These are phyloP conservation scores for Caerostris extrusa DNA, from an alignment of 1,140 invertebrate species.

Conservation along the genomic window DNA sequence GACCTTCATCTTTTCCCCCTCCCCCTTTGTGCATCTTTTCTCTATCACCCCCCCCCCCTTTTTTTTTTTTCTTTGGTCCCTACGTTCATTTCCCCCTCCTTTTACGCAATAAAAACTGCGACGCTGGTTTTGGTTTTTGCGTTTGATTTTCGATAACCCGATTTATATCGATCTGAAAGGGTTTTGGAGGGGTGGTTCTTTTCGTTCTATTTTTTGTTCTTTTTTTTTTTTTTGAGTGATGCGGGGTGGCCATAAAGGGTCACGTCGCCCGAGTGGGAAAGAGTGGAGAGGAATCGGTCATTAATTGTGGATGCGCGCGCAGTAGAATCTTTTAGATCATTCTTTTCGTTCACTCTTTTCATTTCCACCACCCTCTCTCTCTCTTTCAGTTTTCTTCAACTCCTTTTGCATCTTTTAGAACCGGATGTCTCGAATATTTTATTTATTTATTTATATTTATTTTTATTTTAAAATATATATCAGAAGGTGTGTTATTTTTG, in stretches of 20 bases:
- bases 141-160: constrained; percentile 77
- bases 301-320: constrained; percentile 76
- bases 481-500: constrained; percentile 43
- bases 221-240: constrained; percentile 72
- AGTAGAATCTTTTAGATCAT: constrained; percentile 51
- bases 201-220: constrained; percentile 39
- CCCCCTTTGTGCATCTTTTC: constrained; percentile 30
- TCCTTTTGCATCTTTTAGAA: constrained; percentile 32
- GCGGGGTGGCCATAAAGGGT: constrained; percentile 73
- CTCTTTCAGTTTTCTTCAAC: neutral
- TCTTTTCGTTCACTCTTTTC: constrained; percentile 32
- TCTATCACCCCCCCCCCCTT: constrained; percentile 39
- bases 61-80: constrained; percentile 27
- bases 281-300: constrained; percentile 57
- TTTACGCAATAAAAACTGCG: constrained; percentile 74
- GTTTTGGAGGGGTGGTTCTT: constrained; percentile 25
- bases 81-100: neutral
- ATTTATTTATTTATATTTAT: neutral
- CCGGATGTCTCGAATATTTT: constrained; percentile 30
- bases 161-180: constrained; percentile 75
- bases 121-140: constrained; percentile 77
- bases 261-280: constrained; percentile 29
- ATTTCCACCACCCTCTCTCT: neutral
- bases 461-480: constrained; percentile 28
- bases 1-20: constrained; percentile 69